Evolutionary conservation across 2,888 invertebrate genomes (phyloP).

Genomic region (Caenorhabditis sp.): DNA sequence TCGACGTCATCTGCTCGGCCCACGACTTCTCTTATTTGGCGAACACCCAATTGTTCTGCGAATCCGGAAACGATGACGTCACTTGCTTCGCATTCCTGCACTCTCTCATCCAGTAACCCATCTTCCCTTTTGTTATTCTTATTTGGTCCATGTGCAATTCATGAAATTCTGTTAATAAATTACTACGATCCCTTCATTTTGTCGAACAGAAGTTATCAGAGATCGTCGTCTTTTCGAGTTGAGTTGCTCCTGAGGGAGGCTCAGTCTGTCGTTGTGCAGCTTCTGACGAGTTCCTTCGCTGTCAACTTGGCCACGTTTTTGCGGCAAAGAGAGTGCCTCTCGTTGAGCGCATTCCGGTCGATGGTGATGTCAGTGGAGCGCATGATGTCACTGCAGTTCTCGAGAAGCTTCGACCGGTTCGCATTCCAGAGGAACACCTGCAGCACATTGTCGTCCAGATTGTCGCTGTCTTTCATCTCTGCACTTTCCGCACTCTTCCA

Average conservation of each 20-base stretch:
- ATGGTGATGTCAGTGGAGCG: conserved; percentile 70
- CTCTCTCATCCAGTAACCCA: conserved; percentile 64
- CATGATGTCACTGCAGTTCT: conserved; percentile 65
- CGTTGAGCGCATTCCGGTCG: conserved; percentile 66
- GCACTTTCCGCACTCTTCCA: conserved; percentile 74
- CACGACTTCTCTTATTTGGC: conserved; percentile 72
- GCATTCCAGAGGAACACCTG: conserved; percentile 69
- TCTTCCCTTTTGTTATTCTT: conserved; percentile 7
- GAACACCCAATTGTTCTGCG: conserved; percentile 71
- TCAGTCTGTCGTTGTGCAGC: conserved; percentile 73
- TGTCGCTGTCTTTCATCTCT: conserved; percentile 74
- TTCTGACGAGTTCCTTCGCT: conserved; percentile 68
- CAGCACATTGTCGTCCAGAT: conserved; percentile 73
- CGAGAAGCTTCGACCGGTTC: conserved; percentile 59
- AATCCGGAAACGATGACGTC: conserved; percentile 71
- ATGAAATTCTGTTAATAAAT: conserved; percentile 1
- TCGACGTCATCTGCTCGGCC: conserved; percentile 71
- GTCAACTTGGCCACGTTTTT: conserved; percentile 60
- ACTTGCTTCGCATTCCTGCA: conserved; percentile 74
- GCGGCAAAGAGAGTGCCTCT: conserved; percentile 65
- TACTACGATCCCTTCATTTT: conserved; percentile 9
- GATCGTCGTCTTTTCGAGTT: conserved; percentile 5
- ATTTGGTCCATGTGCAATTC: conserved; percentile 40
- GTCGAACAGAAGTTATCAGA: conserved; percentile 11
- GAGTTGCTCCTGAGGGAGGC: conserved; percentile 19